Evolutionary conservation across 2,113 vertebrate genomes (phyloP).

Genomic region (Varanus komodoensis): DNA sequence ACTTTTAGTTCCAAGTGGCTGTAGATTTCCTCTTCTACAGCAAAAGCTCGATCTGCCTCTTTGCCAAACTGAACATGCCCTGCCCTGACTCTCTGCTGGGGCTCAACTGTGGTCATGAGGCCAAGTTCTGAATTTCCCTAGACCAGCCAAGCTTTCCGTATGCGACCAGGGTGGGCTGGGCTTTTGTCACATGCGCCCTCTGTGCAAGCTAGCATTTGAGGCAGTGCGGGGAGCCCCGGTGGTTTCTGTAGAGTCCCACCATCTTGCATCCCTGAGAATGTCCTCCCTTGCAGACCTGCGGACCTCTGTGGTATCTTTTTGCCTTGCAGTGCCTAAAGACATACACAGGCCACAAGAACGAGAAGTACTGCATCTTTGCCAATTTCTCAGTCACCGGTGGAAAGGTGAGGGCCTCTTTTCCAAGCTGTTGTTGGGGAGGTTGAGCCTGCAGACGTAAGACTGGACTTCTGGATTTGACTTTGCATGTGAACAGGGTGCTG

Average conservation of each 20-base stretch:
- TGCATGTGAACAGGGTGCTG: not conserved
- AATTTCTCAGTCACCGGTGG: conserved; percentile 98
- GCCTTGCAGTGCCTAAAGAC: conserved; percentile 95
- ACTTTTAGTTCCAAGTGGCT: not conserved
- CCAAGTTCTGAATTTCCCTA: not conserved
- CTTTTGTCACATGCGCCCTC: no score
- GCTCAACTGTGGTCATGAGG: no score
- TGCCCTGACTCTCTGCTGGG: no score
- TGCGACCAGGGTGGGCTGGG: no score
- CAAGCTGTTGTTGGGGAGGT: not conserved
- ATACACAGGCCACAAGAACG: conserved; percentile 97
- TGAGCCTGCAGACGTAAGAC: no score
- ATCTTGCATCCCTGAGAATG: no score
- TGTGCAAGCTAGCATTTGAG: no score
- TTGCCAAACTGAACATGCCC: not conserved
- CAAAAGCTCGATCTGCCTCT: not conserved
- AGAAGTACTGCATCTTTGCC: conserved; percentile 99
- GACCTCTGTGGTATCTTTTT: not conserved
- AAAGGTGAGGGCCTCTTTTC: conserved; percentile 82
- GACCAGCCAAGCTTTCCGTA: not conserved
- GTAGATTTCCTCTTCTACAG: not conserved
- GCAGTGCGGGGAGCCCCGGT: no score
- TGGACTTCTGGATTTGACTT: not conserved
- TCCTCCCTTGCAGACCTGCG: not conserved
- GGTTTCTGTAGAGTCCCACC: no score